Percentiles rank a stretch among this genome's conserved stretches.
Evolutionary conservation across 2,797 vertebrate genomes (phyloP).

Genomic region (Heliangelus exortis): DNA sequence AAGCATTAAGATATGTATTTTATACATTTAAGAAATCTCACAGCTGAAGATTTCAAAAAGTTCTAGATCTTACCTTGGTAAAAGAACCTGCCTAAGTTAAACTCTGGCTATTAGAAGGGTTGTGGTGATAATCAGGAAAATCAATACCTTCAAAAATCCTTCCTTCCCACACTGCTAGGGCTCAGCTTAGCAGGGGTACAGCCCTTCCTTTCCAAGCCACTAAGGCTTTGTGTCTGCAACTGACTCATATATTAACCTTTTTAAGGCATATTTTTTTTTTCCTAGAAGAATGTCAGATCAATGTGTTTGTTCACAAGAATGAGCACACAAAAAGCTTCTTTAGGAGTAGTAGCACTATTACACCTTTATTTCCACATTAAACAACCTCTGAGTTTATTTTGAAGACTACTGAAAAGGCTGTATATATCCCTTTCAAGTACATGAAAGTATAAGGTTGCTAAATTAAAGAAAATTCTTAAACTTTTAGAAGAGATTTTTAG

Average conservation of each 20-base stretch:
- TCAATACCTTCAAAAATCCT: neutral
- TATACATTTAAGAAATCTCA: neutral
- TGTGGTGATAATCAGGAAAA: neutral
- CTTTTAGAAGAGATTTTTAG: neutral
- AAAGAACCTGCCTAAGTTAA: neutral
- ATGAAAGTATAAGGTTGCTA: neutral
- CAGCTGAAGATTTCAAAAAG: neutral
- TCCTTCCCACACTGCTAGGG: neutral
- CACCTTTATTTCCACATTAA: neutral
- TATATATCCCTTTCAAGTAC: neutral
- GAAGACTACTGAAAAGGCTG: neutral
- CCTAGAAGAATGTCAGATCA: constrained; percentile 42
- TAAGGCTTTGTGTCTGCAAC: neutral
- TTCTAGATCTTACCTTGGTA: neutral
- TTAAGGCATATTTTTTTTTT: constrained; percentile 29
- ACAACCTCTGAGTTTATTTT: neutral
- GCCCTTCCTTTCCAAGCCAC: neutral
- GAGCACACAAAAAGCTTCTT: neutral
- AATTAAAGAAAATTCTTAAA: neutral
- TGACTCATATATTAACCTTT: constrained; percentile 51
- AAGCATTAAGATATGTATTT: neutral
- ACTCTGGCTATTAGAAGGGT: neutral
- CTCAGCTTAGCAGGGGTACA: neutral
- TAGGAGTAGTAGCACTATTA: neutral
- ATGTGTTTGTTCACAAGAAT: constrained; percentile 9